A percentile compares a stretch with the other conserved stretches of the same genome.
Evolutionary conservation across 1,140 invertebrate species (phyloP).

Genomic region (Calephelis nemesis): DNA sequence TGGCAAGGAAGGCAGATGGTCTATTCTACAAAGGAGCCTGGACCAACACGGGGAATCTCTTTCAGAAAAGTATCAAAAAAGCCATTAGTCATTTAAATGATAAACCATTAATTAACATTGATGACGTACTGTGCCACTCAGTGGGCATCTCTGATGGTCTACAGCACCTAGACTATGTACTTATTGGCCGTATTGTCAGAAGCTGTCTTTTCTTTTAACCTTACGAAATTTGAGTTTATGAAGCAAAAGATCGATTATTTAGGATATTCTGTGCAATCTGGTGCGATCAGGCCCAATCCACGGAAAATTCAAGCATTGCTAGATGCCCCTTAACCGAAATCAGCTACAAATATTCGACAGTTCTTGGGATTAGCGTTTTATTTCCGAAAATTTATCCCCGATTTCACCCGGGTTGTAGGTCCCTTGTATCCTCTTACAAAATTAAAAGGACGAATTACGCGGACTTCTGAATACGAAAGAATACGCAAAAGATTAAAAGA

Average conservation of each 20-base stretch:
- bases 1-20: too few species aligned
- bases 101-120: constrained; percentile 33
- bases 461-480: neutral
- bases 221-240: constrained; percentile 41
- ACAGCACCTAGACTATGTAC: constrained; percentile 26
- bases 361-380: constrained; percentile 32
- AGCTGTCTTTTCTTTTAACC: constrained; percentile 41
- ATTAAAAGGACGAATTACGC: neutral
- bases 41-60: too few species aligned
- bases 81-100: constrained; percentile 34
- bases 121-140: constrained; percentile 34
- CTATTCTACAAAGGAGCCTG: too few species aligned
- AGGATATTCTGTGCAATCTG: constrained; percentile 29
- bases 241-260: constrained; percentile 35
- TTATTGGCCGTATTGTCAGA: constrained; percentile 27
- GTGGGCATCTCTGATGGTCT: constrained; percentile 32
- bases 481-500: constrained; percentile 23
- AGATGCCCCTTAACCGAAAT: constrained; percentile 13
- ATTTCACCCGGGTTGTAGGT: constrained; percentile 17
- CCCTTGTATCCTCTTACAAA: neutral
- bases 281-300: constrained; percentile 32
- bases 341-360: constrained; percentile 30
- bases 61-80: constrained; percentile 35
- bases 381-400: constrained; percentile 30
- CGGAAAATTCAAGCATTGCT: constrained; percentile 32